Conservation (phyloP, 2,113 vertebrate species). For the Sula dactylatra region DNA sequence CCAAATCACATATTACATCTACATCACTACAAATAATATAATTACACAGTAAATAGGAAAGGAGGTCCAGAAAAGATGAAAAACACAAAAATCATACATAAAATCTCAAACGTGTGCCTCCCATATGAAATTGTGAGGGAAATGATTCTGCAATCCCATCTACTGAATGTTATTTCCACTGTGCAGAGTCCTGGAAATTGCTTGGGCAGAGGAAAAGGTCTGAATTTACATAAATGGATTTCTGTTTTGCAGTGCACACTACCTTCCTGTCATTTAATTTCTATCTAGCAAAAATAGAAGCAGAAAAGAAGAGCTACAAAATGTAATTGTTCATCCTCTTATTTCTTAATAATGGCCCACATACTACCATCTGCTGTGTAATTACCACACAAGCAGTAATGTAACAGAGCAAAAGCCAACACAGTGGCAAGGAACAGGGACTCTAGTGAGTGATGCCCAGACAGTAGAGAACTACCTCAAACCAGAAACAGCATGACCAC, state of each 20-base stretch:
- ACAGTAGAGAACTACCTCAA: background rate
- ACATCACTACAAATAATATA: background rate
- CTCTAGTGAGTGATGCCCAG: background rate
- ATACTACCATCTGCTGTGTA: background rate
- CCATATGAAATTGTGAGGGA: background rate
- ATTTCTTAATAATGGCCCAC: conserved; percentile 1
- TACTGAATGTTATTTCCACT: background rate
- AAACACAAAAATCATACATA: background rate
- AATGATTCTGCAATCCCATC: background rate
- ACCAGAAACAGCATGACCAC: background rate
- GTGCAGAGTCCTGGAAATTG: conserved; percentile 4
- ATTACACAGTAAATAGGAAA: background rate
- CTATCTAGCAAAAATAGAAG: background rate
- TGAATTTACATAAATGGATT: conserved; percentile 47
- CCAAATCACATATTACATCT: background rate
- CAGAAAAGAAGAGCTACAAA: background rate
- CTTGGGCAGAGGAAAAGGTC: conserved; percentile 32
- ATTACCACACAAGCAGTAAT: background rate
- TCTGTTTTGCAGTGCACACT: background rate
- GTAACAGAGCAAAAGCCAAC: background rate
- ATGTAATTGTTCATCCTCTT: background rate
- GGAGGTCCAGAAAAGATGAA: background rate
- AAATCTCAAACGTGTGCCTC: background rate
- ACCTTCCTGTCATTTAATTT: background rate
- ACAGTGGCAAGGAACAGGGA: background rate